Evolutionary conservation across 1,140 invertebrate genomes (phyloP).

Genomic region (Orius insidiosus): DNA sequence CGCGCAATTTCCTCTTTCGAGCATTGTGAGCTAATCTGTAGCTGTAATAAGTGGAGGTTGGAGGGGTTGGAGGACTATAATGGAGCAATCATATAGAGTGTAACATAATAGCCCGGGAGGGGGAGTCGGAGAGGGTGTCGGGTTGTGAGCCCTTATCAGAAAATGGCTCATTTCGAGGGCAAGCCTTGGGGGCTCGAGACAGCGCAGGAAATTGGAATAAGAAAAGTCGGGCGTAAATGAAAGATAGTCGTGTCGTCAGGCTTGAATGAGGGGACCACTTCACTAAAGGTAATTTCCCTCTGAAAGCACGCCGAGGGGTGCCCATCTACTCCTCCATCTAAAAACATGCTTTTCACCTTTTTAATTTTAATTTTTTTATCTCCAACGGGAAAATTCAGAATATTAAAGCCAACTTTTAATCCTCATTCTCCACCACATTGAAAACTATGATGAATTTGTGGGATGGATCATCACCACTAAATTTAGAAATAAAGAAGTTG

Average conservation of each 20-base stretch:
- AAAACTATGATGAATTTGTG: too few species aligned
- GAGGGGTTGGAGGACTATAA: slow-evolving; percentile 13
- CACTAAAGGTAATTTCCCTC: slow-evolving; percentile 20
- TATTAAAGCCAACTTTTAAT: too few species aligned
- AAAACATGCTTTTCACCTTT: too few species aligned
- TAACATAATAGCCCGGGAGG: slow-evolving; percentile 19
- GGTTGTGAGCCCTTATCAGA: slow-evolving; percentile 16
- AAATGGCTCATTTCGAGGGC: slow-evolving; percentile 18
- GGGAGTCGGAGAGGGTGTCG: background rate
- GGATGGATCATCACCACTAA: too few species aligned
- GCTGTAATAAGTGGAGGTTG: slow-evolving; percentile 11
- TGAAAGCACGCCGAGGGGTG: slow-evolving; percentile 13
- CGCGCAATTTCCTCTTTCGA: slow-evolving; percentile 9
- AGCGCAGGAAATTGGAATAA: slow-evolving; percentile 23
- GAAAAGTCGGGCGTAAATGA: slow-evolving; percentile 23
- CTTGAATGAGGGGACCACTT: slow-evolving; percentile 13
- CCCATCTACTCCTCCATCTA: too few species aligned
- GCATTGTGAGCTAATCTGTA: slow-evolving; percentile 15
- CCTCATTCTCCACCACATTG: too few species aligned
- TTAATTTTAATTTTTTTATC: too few species aligned
- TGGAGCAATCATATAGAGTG: slow-evolving; percentile 21
- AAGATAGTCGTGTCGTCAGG: slow-evolving; percentile 19
- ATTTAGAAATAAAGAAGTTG: too few species aligned
- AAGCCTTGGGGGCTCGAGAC: slow-evolving; percentile 13
- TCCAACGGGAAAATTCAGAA: too few species aligned